Base-by-base conservation (phyloP, 2,888 invertebrate species). In the Drosophila paranaensis region DNA sequence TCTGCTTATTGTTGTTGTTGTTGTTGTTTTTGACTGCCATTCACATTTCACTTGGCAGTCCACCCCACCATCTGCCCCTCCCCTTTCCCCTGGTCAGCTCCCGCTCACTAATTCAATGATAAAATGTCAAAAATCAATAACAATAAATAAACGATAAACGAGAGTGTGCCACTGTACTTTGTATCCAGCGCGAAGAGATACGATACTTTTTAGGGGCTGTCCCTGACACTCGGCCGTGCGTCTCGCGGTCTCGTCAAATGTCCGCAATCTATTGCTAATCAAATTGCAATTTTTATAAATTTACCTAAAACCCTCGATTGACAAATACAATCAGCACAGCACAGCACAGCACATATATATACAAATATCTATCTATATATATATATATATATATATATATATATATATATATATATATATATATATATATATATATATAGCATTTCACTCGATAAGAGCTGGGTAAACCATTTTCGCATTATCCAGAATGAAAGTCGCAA, bases 121-220 rank as follows among this genome's bases (percentile, higher is more conserved):
- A 86, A 88, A 88, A 90, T 88, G 88, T 88, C 88, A 88, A 88
- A 90, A 88, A 90, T 90, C 90, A 90, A 88, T 88, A 88, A 88
- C 78, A 80, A 88, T 90, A 90, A 88, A 90, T 82, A 88, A 84
- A 88, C 73, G 78, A 88, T 80, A 88, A 88, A 88, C 75, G 80
- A 78, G 79, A 82, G 74, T 82, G 67, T 75, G 70, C 71, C 69
- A 65, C 66, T 78, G 81, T 86, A 85, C 89, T 85, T 85, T 85
- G 85, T 81, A 85, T 83, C 73, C 82, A 53, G 11, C 42, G n/a
- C 14, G 30, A 16, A 55, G 35, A 40, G n/a, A 54, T n/a, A 54
- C 37, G 51, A 53, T 14, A 25, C 25, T 53, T 35, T 74, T 56
- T 45, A 42, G 68, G 79, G 65, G 65, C 75, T 79, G 74, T 74